Evolutionary conservation across 2,888 invertebrate species (phyloP).

Genomic region (Chrysolina oricalcia): DNA sequence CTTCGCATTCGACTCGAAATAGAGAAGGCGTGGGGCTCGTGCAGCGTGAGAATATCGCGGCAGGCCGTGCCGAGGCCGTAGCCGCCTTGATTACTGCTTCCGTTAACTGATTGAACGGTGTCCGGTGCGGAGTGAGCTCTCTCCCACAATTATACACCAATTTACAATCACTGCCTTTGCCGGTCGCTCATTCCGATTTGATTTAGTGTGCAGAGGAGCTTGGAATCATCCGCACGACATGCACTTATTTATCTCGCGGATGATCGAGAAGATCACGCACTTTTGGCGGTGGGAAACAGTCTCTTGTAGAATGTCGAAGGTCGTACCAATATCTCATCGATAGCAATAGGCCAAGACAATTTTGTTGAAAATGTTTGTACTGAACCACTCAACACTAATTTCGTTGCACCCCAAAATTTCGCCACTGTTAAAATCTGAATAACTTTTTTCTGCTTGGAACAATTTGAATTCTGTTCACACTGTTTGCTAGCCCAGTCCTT

Average conservation of each 20-base stretch:
- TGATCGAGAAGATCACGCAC: conserved; percentile 11
- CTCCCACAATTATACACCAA: conserved; percentile 67
- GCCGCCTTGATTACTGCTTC: conserved; percentile 68
- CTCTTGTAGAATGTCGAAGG: background rate
- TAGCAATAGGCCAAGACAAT: background rate
- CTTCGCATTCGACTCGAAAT: conserved; percentile 30
- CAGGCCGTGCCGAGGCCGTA: conserved; percentile 60
- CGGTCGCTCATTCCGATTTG: conserved; percentile 54
- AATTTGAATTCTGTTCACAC: no score
- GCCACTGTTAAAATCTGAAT: no score
- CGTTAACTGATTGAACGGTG: conserved; percentile 65
- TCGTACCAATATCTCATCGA: background rate
- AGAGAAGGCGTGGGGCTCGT: conserved; percentile 69
- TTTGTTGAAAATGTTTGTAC: no score
- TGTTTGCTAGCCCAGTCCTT: no score
- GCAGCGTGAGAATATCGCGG: conserved; percentile 70
- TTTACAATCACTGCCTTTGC: conserved; percentile 57
- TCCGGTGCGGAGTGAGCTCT: conserved; percentile 56
- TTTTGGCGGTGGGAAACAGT: conserved; percentile 10
- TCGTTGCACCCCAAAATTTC: no score
- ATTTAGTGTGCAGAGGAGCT: conserved; percentile 15
- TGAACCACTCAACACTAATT: no score
- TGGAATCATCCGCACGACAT: conserved; percentile 17
- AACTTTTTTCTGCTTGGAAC: no score
- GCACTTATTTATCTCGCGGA: conserved; percentile 16